A percentile compares a stretch with the other conserved stretches of the same genome.
These are phyloP conservation scores for Gopherus flavomarginatus DNA, from an alignment of 2,113 vertebrate genomes.

Conservation along the genomic window DNA sequence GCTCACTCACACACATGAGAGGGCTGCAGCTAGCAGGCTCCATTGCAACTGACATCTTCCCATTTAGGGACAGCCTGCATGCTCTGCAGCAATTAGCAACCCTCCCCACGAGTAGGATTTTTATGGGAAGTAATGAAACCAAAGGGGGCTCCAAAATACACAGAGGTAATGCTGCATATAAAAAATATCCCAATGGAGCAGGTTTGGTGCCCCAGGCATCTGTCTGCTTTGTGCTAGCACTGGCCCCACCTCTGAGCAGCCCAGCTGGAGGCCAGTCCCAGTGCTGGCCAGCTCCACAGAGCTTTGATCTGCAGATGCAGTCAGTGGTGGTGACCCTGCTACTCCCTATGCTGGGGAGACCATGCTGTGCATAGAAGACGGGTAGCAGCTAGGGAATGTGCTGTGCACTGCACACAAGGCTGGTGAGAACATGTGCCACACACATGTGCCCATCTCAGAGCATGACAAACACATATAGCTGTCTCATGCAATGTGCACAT, in stretches of 20 bases:
- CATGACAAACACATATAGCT: neutral
- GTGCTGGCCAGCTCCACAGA: constrained; percentile 8
- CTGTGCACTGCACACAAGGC: neutral
- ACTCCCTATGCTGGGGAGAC: constrained; percentile 23
- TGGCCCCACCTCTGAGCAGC: neutral
- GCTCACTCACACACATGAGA: neutral
- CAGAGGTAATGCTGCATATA: rapidly evolving
- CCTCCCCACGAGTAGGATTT: rapidly evolving
- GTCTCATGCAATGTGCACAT: neutral
- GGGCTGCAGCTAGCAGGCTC: too few species aligned
- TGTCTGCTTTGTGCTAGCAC: constrained; percentile 61
- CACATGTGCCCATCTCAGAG: neutral
- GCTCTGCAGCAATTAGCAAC: neutral
- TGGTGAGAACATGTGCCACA: constrained; percentile 41
- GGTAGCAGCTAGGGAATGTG: constrained; percentile 60
- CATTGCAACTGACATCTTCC: neutral
- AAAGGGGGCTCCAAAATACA: neutral
- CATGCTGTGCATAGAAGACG: constrained; percentile 47
- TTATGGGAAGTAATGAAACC: neutral
- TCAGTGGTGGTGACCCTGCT: constrained; percentile 47
- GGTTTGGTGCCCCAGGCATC: constrained; percentile 48
- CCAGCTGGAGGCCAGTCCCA: constrained; percentile 72
- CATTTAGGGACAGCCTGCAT: neutral
- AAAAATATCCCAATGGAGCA: neutral
- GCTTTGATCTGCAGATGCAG: constrained; percentile 74